Evolutionary conservation across 2,113 vertebrate genomes (phyloP).

Genomic region (Telmatochromis sp.): DNA sequence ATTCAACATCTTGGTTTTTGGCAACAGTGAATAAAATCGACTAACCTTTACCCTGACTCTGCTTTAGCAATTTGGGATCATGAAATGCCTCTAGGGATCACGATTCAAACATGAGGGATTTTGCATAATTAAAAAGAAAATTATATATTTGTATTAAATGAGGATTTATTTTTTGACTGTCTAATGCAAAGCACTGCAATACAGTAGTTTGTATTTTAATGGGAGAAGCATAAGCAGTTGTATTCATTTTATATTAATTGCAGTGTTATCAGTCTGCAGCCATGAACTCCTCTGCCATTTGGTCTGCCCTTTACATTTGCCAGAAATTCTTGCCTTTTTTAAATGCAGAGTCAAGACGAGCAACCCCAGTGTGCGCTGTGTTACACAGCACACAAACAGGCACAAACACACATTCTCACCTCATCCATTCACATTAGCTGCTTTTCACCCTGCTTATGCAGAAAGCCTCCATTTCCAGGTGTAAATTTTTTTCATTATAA

Average conservation of each 20-base stretch:
- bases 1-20: not conserved
- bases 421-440: slow-evolving; percentile 54
- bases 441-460: slow-evolving; percentile 44
- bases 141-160: not conserved
- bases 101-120: not conserved
- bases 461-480: slow-evolving; percentile 68
- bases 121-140: not conserved
- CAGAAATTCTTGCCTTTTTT: slow-evolving; percentile 24
- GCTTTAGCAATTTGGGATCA: not conserved
- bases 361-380: not conserved
- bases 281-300: slow-evolving; percentile 35
- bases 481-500: slow-evolving; percentile 69
- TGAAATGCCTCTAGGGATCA: not conserved
- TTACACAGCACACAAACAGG: not conserved
- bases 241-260: slow-evolving; percentile 8
- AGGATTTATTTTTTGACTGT: not conserved
- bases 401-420: slow-evolving; percentile 27
- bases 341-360: slow-evolving; percentile 18
- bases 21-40: not conserved
- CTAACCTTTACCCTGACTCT: not conserved
- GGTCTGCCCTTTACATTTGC: slow-evolving; percentile 32
- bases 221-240: not conserved
- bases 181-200: not conserved
- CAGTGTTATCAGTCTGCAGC: not conserved
- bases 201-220: not conserved